phyloP scores from a whole-genome alignment of 1,140 invertebrate species.

The Drosophila setifemur region DNA sequence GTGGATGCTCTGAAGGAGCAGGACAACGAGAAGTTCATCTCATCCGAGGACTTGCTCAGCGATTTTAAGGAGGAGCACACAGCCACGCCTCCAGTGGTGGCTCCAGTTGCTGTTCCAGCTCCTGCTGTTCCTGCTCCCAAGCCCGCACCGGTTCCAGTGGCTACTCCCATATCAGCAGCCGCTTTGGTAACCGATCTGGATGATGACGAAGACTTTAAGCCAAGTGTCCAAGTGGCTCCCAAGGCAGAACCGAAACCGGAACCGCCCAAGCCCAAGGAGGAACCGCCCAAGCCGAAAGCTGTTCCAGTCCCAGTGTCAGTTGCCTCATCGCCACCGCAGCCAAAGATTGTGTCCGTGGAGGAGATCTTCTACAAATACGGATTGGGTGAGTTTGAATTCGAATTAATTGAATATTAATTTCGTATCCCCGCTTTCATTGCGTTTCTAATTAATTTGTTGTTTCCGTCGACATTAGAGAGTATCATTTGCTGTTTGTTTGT shows the following conservation, averaged over 20 bases:
- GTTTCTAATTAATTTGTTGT: slow-evolving; percentile 50
- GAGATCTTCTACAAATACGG: slow-evolving; percentile 81
- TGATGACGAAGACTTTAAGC: slow-evolving; percentile 57
- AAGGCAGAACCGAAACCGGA: slow-evolving; percentile 31
- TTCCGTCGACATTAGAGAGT: slow-evolving; percentile 19
- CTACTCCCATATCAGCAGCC: slow-evolving; percentile 16
- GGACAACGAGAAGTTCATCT: slow-evolving; percentile 81
- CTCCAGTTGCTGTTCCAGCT: slow-evolving; percentile 5
- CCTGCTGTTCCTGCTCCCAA: neutral
- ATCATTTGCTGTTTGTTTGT: slow-evolving; percentile 13
- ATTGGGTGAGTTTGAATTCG: slow-evolving; percentile 61
- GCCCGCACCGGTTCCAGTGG: slow-evolving; percentile 17
- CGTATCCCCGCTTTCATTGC: slow-evolving; percentile 23
- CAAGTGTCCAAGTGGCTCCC: slow-evolving; percentile 14
- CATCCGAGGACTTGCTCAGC: slow-evolving; percentile 76
- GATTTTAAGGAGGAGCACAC: slow-evolving; percentile 79
- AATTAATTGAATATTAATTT: neutral
- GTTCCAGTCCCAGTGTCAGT: slow-evolving; percentile 7
- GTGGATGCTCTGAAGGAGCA: slow-evolving; percentile 77
- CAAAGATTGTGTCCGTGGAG: slow-evolving; percentile 80
- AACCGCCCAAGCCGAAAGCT: slow-evolving; percentile 38
- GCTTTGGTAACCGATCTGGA: slow-evolving; percentile 71
- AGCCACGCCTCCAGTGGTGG: slow-evolving; percentile 39
- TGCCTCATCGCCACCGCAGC: slow-evolving; percentile 41
- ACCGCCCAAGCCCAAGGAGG: slow-evolving; percentile 39